phyloP scores from a whole-genome alignment of 2,113 vertebrate species.

The Poicephalus gulielmi region DNA sequence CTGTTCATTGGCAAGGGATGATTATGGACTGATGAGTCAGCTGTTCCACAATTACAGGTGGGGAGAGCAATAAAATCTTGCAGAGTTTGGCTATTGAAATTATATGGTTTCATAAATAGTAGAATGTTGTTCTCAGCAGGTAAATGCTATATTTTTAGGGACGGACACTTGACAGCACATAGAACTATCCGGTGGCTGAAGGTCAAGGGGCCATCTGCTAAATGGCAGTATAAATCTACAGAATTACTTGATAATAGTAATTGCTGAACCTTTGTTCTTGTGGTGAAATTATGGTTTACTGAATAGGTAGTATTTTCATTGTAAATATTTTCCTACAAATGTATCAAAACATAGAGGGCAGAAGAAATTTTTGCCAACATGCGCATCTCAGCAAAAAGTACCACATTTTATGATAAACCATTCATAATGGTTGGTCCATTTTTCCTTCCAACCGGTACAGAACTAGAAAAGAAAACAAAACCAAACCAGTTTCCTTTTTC shows the following conservation, averaged over 20 bases:
- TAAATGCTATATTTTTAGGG: conserved; percentile 72
- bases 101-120: conserved; percentile 75
- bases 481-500: not conserved
- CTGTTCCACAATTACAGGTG: conserved; percentile 72
- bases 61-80: conserved; percentile 77
- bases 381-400: not conserved
- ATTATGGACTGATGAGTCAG: conserved; percentile 66
- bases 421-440: not conserved
- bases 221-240: conserved; percentile 14
- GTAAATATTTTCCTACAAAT: conserved; percentile 28
- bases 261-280: conserved; percentile 5
- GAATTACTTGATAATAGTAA: conserved; percentile 32
- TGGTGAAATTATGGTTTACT: conserved; percentile 24
- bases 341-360: not conserved
- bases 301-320: conserved; percentile 21
- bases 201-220: conserved; percentile 31
- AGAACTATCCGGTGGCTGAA: conserved; percentile 31
- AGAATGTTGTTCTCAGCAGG: conserved; percentile 72
- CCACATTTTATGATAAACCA: not conserved
- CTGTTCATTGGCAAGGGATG: not conserved
- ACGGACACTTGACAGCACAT: not conserved
- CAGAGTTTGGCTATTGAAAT: conserved; percentile 77
- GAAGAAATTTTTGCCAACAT: not conserved
- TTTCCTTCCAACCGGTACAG: not conserved
- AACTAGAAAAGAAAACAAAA: not conserved